Base-by-base conservation (phyloP, 2,888 invertebrate species). In the Drosophila sordidapex region DNA sequence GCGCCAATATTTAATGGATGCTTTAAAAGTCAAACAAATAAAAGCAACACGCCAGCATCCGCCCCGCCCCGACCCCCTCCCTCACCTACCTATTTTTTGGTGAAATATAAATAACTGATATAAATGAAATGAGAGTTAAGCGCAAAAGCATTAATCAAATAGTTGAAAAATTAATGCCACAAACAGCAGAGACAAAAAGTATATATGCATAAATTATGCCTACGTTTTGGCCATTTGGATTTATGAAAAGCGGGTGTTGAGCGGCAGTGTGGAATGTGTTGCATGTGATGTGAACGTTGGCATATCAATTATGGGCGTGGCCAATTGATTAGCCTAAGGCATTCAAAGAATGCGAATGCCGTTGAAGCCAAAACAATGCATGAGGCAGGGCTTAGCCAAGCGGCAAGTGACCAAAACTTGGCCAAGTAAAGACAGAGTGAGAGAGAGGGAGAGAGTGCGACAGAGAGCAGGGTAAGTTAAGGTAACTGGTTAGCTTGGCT, bases 291-390 rank as follows among this genome's bases (percentile, higher is more conserved):
- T 8, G 27, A 21, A 21, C 18, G 40, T 29, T 35, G 1, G 40
- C 65, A 21, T 59, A 43, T 21, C 31, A 48, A 61, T 29, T 5
- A 59, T 53, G 54, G 75, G 69, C 61, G 74, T 67, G 75, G 46
- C 46, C n/a, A 54, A 18, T 51, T 56, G 52, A 67, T 60, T 31
- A 48, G 33, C 49, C 15, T 21, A 18, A 38, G 57, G 40, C 33
- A 70, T 69, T 70, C 31, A 10, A 70, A 40, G 63, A 57, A 71
- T 70, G 70, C 56, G 57, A 70, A 70, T 52, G 61, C 31, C 61
- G 35, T 52, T 62, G 79, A 82, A 80, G 80, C 80, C 80, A 76
- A 74, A 81, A 65, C 67, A 80, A 79, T 82, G 79, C 72, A 68
- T 59, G 48, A 29, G 48, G 35, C 61, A 35, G 29, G 40, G 59